These are phyloP conservation scores for Rhinolophus sinicus DNA, from an alignment of 2,113 vertebrate genomes.

Conservation along the genomic window DNA sequence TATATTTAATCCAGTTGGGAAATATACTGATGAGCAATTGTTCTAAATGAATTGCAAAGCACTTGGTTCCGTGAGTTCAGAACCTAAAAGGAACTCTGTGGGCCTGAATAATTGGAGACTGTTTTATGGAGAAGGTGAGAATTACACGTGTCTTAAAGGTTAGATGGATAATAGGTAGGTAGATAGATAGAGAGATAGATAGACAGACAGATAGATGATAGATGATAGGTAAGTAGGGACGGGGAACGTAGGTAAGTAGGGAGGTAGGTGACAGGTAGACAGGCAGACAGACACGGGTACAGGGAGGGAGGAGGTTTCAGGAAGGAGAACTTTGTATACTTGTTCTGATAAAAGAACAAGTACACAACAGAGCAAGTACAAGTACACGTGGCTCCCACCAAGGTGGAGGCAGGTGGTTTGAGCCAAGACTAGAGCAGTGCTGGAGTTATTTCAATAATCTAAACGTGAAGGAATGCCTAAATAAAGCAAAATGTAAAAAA, in stretches of 20 bases:
- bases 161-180: not conserved
- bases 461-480: not conserved
- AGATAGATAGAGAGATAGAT: not conserved
- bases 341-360: too few species aligned
- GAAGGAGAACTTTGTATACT: accelerated
- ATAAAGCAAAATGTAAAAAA: not conserved
- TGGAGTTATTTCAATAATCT: not conserved
- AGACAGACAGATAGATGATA: not conserved
- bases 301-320: too few species aligned
- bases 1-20: not conserved
- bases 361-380: too few species aligned
- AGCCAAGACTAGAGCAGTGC: not conserved
- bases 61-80: not conserved
- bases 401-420: not conserved
- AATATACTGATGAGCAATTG: not conserved
- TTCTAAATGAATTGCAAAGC: not conserved
- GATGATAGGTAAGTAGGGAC: too few species aligned
- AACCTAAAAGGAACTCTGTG: not conserved
- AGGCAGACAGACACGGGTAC: not conserved
- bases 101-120: accelerated
- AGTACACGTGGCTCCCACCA: not conserved
- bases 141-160: not conserved
- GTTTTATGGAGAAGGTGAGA: accelerated
- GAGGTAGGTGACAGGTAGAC: not conserved
- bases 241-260: too few species aligned